These are phyloP conservation scores for Anhinga rufa DNA, from an alignment of 2,113 vertebrate genomes.

Conservation along the genomic window DNA sequence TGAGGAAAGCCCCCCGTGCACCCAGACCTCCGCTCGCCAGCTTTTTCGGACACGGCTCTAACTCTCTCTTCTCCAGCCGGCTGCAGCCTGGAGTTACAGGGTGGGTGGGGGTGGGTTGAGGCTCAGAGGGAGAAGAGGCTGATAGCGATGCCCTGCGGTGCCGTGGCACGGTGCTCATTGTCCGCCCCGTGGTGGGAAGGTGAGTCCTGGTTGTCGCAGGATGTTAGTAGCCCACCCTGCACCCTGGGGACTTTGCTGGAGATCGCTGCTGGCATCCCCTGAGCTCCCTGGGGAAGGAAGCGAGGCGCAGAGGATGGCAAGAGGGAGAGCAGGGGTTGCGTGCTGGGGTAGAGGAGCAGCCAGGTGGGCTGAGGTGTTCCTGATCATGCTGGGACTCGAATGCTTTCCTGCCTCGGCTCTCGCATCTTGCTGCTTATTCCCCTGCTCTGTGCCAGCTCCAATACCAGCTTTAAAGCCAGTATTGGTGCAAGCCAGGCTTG, in stretches of 20 bases:
- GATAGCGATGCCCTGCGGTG: accelerated
- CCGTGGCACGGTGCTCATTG: not conserved
- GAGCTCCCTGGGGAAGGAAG: not conserved
- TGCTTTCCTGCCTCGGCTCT: not conserved
- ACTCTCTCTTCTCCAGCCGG: not conserved
- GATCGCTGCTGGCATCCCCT: not conserved
- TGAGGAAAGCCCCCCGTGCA: not conserved
- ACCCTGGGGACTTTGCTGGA: not conserved
- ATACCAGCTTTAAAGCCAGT: not conserved
- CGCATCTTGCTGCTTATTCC: not conserved
- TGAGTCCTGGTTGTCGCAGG: not conserved
- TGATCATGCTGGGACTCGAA: accelerated
- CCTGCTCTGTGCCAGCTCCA: not conserved
- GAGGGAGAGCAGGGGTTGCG: not conserved
- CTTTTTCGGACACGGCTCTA: not conserved
- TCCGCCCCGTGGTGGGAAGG: not conserved
- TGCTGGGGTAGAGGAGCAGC: not conserved
- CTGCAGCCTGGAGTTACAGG: not conserved
- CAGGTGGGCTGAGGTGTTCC: not conserved
- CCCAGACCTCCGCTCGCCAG: not conserved
- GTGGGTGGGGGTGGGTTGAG: not conserved
- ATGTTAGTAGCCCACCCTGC: not conserved
- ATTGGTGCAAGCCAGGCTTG: not conserved
- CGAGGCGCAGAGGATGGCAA: not conserved
- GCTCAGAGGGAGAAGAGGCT: not conserved